Conservation (phyloP, 2,113 vertebrate species). For the Apodemus sylvaticus region DNA sequence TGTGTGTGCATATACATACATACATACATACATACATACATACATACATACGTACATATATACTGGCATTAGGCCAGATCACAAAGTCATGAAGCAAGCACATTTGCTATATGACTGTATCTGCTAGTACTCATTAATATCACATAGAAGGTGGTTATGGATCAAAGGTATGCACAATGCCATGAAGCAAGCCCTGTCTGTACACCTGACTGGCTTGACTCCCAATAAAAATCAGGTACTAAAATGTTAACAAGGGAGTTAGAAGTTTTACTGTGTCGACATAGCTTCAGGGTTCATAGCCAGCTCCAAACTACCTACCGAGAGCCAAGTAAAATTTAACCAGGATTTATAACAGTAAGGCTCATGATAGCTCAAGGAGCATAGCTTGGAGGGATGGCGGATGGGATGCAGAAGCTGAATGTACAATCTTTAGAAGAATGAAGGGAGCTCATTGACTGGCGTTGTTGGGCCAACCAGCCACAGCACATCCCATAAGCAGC, state of each 20-base stretch:
- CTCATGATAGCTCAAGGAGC: not conserved
- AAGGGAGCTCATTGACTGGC: not conserved
- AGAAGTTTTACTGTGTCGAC: not conserved
- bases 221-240: not conserved
- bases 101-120: not conserved
- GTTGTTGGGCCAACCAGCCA: not conserved
- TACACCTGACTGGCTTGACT: not conserved
- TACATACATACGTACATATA: not conserved
- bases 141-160: not conserved
- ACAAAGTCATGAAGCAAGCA: constrained; percentile 31
- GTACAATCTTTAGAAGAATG: too few relatives aligned
- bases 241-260: not conserved
- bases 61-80: not conserved
- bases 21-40: not conserved
- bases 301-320: not conserved
- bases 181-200: not conserved
- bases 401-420: not conserved
- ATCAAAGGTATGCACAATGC: not conserved
- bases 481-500: not conserved
- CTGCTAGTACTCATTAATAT: not conserved
- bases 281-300: not conserved
- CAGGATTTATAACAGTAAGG: not conserved
- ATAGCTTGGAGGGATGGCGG: not conserved
- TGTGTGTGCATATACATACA: not conserved
- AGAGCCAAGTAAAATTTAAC: not conserved